Conservation (phyloP, 2,888 invertebrate species). For the Heliconius cydno region DNA sequence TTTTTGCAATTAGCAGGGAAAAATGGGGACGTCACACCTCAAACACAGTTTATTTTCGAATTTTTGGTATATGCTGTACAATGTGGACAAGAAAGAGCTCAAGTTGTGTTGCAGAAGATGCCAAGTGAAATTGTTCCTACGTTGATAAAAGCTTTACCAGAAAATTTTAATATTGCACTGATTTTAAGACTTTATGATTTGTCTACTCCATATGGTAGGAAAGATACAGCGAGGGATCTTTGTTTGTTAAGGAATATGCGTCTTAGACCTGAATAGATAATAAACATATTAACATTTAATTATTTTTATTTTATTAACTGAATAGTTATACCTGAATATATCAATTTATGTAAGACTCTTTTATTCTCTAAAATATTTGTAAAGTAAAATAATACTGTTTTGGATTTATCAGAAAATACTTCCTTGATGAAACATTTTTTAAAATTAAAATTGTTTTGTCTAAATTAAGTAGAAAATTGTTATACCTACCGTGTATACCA, state of each 20-base stretch:
- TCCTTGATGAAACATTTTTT: neutral
- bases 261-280: constrained; percentile 80
- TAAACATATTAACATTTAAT: neutral
- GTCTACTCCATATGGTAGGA: constrained; percentile 88
- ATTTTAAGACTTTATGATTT: constrained; percentile 92
- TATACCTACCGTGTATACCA: neutral
- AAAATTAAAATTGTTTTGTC: neutral
- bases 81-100: constrained; percentile 88
- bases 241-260: constrained; percentile 93
- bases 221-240: constrained; percentile 93
- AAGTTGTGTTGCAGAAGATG: constrained; percentile 88
- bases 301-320: neutral
- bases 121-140: constrained; percentile 90
- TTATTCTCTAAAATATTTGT: neutral
- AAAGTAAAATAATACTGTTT: neutral
- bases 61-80: constrained; percentile 89
- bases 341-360: neutral
- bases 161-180: constrained; percentile 88
- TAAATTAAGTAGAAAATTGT: constrained; percentile 13
- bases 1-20: constrained; percentile 87
- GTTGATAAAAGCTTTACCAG: constrained; percentile 91
- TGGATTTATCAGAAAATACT: neutral
- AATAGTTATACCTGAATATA: neutral
- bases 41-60: constrained; percentile 92
- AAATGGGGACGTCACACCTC: constrained; percentile 91